Evolutionary conservation across 2,113 vertebrate species (phyloP).

Genomic region (Bubo bubo): DNA sequence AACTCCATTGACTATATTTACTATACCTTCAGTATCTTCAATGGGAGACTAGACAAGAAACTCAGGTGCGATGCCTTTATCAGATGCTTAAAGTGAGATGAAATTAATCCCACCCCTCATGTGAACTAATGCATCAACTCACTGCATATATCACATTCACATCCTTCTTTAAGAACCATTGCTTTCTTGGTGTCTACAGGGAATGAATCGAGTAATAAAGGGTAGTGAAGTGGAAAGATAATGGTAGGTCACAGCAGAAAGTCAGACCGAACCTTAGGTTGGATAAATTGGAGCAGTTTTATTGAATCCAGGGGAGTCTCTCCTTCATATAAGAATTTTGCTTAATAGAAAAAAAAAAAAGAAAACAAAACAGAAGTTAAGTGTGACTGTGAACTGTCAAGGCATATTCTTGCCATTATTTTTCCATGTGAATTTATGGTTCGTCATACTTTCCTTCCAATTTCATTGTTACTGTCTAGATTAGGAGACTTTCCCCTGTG

Average conservation of each 20-base stretch:
- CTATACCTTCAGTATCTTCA: not conserved
- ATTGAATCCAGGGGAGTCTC: not conserved
- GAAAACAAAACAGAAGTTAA: not conserved
- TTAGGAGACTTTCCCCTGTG: not conserved
- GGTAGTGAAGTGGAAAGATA: conserved; percentile 14
- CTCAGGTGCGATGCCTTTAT: not conserved
- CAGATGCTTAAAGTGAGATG: not conserved
- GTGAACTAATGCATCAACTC: not conserved
- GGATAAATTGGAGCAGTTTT: not conserved
- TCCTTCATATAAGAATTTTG: not conserved
- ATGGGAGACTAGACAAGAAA: not conserved
- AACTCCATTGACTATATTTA: not conserved
- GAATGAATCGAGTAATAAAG: not conserved
- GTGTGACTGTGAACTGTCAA: not conserved
- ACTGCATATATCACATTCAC: not conserved
- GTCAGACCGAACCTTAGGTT: not conserved
- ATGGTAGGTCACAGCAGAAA: not conserved
- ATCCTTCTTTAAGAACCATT: not conserved
- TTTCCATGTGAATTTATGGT: not conserved
- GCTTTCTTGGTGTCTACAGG: not conserved
- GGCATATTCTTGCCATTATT: not conserved
- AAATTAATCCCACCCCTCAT: not conserved
- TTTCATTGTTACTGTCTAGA: not conserved
- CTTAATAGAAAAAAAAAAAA: not conserved
- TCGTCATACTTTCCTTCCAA: not conserved